Evolutionary conservation across 2,888 invertebrate species (phyloP).

Genomic region (Meganola albula): DNA sequence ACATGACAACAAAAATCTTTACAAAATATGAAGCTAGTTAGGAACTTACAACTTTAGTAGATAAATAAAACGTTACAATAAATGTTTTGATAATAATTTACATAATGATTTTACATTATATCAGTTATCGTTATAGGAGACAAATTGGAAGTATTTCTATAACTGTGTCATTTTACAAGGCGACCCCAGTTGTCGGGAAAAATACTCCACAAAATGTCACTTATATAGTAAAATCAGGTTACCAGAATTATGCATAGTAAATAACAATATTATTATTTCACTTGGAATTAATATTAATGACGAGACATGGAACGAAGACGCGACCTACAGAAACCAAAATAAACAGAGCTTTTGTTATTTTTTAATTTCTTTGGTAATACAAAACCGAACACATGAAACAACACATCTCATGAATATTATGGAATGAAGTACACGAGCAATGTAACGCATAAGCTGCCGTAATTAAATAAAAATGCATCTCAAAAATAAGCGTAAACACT

Average conservation of each 20-base stretch:
- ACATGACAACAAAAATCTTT: conserved; percentile 48
- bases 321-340: conserved; percentile 33
- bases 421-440: conserved; percentile 63
- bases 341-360: conserved; percentile 47
- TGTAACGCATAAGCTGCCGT: conserved; percentile 70
- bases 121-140: conserved; percentile 46
- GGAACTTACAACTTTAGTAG: conserved; percentile 73
- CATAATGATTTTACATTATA: conserved; percentile 62
- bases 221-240: conserved; percentile 47
- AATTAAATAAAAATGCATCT: conserved; percentile 64
- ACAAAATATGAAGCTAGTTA: conserved; percentile 71
- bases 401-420: conserved; percentile 49
- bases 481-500: conserved; percentile 64
- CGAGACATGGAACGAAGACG: conserved; percentile 50
- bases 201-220: conserved; percentile 64
- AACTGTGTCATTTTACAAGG: conserved; percentile 31
- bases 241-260: conserved; percentile 67
- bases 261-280: conserved; percentile 52
- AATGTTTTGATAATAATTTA: conserved; percentile 66
- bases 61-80: conserved; percentile 64
- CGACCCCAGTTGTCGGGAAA: conserved; percentile 37
- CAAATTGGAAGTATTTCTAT: conserved; percentile 65
- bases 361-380: conserved; percentile 67
- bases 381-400: conserved; percentile 54
- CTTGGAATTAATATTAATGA: conserved; percentile 56